Evolutionary conservation across 1,140 invertebrate species (phyloP).

Genomic region (Lycorma delicatula): DNA sequence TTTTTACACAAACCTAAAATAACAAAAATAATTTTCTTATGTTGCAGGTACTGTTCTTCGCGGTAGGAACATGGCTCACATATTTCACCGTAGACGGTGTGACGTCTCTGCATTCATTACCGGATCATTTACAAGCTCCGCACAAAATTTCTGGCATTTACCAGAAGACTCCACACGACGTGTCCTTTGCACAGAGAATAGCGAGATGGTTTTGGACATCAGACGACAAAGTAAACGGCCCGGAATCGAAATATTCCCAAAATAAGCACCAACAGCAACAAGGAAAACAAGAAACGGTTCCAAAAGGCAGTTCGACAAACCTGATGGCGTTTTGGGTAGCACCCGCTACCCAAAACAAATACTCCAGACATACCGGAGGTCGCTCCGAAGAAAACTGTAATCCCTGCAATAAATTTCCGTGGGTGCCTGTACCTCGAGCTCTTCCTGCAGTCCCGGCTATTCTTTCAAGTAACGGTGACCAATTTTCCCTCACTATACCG

Average conservation of each 20-base stretch:
- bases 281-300: background rate
- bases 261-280: background rate
- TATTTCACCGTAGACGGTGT: no score
- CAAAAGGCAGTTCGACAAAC: conserved; percentile 1
- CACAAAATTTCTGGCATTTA: no score
- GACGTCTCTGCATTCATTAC: no score
- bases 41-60: no score
- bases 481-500: conserved; percentile 7
- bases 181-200: background rate
- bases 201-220: conserved; percentile 1
- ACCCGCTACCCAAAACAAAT: background rate
- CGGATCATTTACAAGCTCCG: no score
- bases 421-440: conserved; percentile 53
- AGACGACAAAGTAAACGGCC: background rate
- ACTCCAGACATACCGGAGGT: background rate
- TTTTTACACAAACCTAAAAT: no score
- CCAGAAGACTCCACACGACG: no score
- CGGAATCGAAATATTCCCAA: background rate
- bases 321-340: background rate
- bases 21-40: no score
- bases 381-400: conserved; percentile 45
- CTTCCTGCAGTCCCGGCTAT: background rate
- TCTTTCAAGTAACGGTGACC: background rate
- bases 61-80: no score
- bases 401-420: conserved; percentile 64